Evolutionary conservation across 2,888 invertebrate genomes (phyloP), one percentile per base, ranked within the genome.

Genomic region (Callinectes sapidus): DNA sequence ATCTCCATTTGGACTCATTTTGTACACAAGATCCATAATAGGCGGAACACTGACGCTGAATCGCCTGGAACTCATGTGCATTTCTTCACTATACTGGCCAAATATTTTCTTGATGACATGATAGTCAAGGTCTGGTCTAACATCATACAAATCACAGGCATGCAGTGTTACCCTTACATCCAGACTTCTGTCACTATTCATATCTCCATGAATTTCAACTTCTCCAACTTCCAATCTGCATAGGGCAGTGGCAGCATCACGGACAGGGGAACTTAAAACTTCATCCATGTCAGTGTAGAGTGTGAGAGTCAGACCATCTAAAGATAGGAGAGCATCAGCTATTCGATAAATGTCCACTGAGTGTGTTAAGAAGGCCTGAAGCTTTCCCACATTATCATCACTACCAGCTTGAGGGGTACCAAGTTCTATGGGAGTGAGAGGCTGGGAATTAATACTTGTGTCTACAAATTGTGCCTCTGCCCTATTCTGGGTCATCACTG

Each of bases 251-350:
- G 97, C 97, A 94, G 97, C 95, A 95, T 97, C 97, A 5, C 97
- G 96, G 0, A 97, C 97, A 0, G 97, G 97, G 0, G 97, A 97
- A 95, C 97, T 97, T 13, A 97, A 95, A 0, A 96, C 96, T 95
- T 97, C 97, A 92, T 97, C 97, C 95, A 97, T 97, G 95, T 97
- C 97, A 35, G 97, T 97, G 95, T 97, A 97, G 0, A 98, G 96
- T 95, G 97, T 97, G 1, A 98, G 95, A 95, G 97, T 97, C n/a
- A 97, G 95, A 55, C 97, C 97, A 94, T 98, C 98, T 48, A 98
- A 95, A 0, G 96, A 96, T 92, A 97, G 96, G 95, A 97, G 97
- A 85, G 95, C 95, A 77, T 95, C 96, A 0, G 97, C 96, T 95
- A 97, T 97, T 94, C 97, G 97, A 93, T 97, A 96, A 86, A 97